phyloP scores from a whole-genome alignment of 2,888 invertebrate species.

The Mesorhabditis sp. region DNA sequence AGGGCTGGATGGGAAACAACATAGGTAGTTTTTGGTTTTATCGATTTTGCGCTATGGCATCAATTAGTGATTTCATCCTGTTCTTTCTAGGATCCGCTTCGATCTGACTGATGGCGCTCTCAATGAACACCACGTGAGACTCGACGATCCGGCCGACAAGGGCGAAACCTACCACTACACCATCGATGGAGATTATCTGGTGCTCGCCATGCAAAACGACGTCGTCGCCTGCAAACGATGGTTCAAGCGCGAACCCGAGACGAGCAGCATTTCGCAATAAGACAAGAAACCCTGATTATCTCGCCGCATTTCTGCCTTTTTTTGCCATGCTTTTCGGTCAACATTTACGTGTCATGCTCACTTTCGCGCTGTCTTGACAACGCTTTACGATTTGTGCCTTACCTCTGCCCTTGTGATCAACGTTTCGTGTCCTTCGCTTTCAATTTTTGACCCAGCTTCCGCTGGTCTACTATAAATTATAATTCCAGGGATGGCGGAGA shows the following conservation, averaged over 20 bases:
- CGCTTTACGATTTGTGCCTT: not conserved
- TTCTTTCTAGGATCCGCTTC: conserved; percentile 49
- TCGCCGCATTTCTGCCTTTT: not conserved
- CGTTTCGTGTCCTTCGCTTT: not conserved
- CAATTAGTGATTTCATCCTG: conserved; percentile 1
- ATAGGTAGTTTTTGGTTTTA: conserved; percentile 20
- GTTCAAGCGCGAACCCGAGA: conserved; percentile 40
- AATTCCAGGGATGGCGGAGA: conserved; percentile 14
- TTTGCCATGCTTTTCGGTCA: not conserved
- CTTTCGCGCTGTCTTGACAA: not conserved
- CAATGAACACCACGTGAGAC: conserved; percentile 50
- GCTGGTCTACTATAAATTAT: not conserved
- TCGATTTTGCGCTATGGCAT: not conserved
- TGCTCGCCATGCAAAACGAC: conserved; percentile 52
- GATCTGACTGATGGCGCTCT: conserved; percentile 35
- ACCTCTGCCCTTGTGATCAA: not conserved
- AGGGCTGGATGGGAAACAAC: conserved; percentile 50
- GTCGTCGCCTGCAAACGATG: conserved; percentile 49
- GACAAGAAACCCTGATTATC: not conserved
- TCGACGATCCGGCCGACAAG: conserved; percentile 47
- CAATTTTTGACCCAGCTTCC: not conserved
- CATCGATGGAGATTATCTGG: conserved; percentile 47
- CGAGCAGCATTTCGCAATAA: not conserved
- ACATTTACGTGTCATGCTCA: not conserved
- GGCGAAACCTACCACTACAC: conserved; percentile 54